Evolutionary conservation across 2,888 invertebrate genomes (phyloP).

Genomic region (Smittia sp.): DNA sequence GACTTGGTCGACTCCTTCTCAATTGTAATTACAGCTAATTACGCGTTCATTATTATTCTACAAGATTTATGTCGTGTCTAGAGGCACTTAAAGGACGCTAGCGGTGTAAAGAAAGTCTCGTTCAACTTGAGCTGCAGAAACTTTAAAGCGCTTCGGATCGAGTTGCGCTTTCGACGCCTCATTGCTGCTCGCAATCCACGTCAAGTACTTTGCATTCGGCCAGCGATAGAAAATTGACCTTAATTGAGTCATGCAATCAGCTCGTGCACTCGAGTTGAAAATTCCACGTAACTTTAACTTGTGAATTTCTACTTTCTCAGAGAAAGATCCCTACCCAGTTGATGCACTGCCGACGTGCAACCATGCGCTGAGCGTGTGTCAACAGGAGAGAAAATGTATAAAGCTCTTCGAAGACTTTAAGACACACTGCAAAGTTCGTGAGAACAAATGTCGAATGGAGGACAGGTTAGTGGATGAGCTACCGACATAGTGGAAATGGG

Average conservation of each 20-base stretch:
- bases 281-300: neutral
- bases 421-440: constrained; percentile 79
- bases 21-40: neutral
- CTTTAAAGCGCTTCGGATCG: neutral
- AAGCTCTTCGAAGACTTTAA: constrained; percentile 83
- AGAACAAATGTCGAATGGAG: constrained; percentile 85
- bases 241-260: neutral
- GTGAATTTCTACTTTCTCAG: constrained; percentile 48
- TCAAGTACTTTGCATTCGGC: neutral
- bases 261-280: neutral
- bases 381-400: constrained; percentile 75
- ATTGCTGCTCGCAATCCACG: neutral
- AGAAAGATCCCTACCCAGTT: constrained; percentile 85
- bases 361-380: constrained; percentile 82
- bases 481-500: neutral
- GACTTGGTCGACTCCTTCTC: neutral
- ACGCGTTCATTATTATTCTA: neutral
- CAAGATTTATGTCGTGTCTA: constrained; percentile 8
- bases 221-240: neutral
- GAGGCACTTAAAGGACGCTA: neutral
- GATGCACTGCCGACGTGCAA: constrained; percentile 88
- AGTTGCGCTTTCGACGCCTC: constrained; percentile 4
- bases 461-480: constrained; percentile 62
- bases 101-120: neutral
- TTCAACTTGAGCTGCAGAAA: neutral